phyloP scores from a whole-genome alignment of 1,140 invertebrate genomes.

The Heliconius hewitsoni region DNA sequence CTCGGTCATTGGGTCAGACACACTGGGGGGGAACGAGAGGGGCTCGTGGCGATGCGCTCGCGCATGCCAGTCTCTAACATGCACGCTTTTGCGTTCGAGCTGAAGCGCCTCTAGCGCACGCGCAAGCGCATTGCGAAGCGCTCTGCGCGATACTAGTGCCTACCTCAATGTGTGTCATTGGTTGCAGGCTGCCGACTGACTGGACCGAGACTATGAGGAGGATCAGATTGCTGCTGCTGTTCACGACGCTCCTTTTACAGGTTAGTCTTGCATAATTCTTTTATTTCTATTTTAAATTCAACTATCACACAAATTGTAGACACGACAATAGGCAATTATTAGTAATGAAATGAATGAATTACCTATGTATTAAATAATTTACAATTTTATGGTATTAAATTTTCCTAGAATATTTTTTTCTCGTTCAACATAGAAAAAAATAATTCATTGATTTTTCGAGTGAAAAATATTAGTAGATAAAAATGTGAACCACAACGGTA shows the following conservation, averaged over 20 bases:
- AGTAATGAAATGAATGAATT: too few species aligned
- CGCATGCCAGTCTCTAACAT: constrained; percentile 46
- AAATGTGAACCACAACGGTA: too few species aligned
- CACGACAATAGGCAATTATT: not conserved
- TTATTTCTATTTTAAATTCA: too few species aligned
- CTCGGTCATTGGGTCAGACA: constrained; percentile 75
- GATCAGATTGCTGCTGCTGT: constrained; percentile 66
- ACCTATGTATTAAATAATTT: too few species aligned
- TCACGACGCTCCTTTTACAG: constrained; percentile 72
- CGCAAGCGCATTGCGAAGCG: constrained; percentile 46
- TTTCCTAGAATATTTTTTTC: too few species aligned
- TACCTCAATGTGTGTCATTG: constrained; percentile 63
- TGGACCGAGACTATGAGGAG: constrained; percentile 74
- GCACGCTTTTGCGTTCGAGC: constrained; percentile 41
- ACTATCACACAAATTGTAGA: not conserved
- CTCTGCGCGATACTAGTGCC: constrained; percentile 56
- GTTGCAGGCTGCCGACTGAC: constrained; percentile 71
- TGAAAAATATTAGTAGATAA: too few species aligned
- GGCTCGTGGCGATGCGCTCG: constrained; percentile 37
- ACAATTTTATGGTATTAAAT: too few species aligned
- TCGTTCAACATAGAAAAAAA: too few species aligned
- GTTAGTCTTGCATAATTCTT: constrained; percentile 44
- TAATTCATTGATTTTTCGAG: too few species aligned
- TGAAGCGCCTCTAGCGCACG: constrained; percentile 49
- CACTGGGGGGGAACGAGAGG: constrained; percentile 39